phyloP scores from a whole-genome alignment of 2,797 vertebrate species.

The Sebastes ruberrimus region DNA sequence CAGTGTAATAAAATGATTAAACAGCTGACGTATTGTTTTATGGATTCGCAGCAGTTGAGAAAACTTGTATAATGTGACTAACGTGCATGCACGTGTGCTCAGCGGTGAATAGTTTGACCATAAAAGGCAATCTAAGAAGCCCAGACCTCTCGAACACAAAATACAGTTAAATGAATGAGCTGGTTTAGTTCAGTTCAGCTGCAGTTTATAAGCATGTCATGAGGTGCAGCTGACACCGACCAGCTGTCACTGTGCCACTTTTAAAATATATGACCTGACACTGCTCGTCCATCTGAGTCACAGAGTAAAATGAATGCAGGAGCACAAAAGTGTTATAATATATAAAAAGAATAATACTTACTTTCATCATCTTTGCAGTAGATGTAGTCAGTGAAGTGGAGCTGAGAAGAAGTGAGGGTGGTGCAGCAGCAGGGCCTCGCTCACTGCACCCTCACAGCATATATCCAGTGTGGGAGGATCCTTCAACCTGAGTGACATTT shows the following conservation, averaged over 20 bases:
- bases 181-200: background rate
- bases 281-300: background rate
- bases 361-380: constrained; percentile 56
- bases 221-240: background rate
- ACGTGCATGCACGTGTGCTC: background rate
- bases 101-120: constrained; percentile 62
- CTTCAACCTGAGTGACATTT: constrained; percentile 40
- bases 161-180: background rate
- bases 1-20: background rate
- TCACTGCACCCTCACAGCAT: constrained; percentile 14
- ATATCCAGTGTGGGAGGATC: constrained; percentile 54
- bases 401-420: constrained; percentile 20
- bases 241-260: constrained; percentile 5
- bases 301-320: background rate
- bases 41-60: background rate
- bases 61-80: background rate
- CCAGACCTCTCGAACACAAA: background rate
- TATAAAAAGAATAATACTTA: constrained; percentile 53
- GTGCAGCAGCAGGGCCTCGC: constrained; percentile 40
- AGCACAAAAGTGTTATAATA: background rate
- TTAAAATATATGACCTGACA: background rate
- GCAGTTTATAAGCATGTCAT: background rate
- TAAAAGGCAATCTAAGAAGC: constrained; percentile 56
- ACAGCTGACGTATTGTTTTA: background rate
- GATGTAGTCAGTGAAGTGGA: constrained; percentile 17